These are phyloP conservation scores for Alligator sinensis DNA, from an alignment of 2,113 vertebrate genomes.

Conservation along the genomic window DNA sequence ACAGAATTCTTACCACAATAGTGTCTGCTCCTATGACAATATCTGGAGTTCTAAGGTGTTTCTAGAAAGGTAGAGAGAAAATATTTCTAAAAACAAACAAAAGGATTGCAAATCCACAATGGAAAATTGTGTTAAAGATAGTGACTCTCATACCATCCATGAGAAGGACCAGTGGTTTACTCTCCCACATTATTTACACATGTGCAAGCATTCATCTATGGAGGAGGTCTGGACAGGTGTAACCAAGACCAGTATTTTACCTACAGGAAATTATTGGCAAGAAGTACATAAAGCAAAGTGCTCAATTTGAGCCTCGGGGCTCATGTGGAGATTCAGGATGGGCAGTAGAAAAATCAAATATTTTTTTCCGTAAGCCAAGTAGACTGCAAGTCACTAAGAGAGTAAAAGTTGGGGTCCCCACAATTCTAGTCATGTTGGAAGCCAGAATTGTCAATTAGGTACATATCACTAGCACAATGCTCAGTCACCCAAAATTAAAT, in stretches of 20 bases:
- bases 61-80: constrained; percentile 76
- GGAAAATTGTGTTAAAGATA: neutral
- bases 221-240: neutral
- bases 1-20: constrained; percentile 88
- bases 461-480: neutral
- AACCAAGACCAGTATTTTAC: neutral
- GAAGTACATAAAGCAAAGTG: neutral
- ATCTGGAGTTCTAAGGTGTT: constrained; percentile 90
- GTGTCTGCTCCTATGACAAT: constrained; percentile 96
- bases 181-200: neutral
- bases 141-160: neutral
- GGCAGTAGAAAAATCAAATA: neutral
- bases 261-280: neutral
- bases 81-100: neutral
- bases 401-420: neutral
- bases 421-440: neutral
- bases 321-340: neutral
- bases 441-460: neutral
- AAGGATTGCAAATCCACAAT: neutral
- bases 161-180: neutral
- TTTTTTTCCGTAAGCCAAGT: neutral
- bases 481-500: neutral
- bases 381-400: neutral
- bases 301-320: neutral
- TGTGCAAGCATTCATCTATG: accelerated